These are phyloP conservation scores for Apeltes quadracus DNA, from an alignment of 2,113 vertebrate species.

Conservation along the genomic window DNA sequence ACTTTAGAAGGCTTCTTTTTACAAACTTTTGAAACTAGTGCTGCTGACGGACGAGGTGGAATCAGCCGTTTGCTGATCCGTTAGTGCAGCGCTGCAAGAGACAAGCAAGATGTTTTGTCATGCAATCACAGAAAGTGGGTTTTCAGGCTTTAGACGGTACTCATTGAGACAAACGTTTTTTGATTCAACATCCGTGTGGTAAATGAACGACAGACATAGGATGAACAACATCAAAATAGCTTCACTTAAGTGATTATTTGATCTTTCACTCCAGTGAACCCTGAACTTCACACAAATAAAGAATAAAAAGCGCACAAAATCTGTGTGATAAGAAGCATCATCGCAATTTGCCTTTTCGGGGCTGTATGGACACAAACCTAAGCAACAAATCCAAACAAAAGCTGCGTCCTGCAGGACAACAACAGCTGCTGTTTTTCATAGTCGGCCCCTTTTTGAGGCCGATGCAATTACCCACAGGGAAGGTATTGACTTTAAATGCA, in stretches of 20 bases:
- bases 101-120: not conserved
- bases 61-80: not conserved
- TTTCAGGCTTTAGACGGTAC: constrained; percentile 3
- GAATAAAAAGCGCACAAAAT: not conserved
- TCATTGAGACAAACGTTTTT: not conserved
- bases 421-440: constrained; percentile 13
- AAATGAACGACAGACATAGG: not conserved
- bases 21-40: not conserved
- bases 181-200: not conserved
- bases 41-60: not conserved
- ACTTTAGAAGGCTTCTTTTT: not conserved
- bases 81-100: not conserved
- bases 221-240: not conserved
- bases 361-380: constrained; percentile 15
- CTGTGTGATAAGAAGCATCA: constrained; percentile 10
- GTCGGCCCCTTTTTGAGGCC: not conserved
- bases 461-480: not conserved
- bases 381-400: constrained; percentile 28
- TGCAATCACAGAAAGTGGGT: not conserved
- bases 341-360: constrained; percentile 16
- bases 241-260: constrained; percentile 4
- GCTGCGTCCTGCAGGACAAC: constrained; percentile 19
- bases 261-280: not conserved
- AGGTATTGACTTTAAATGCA: constrained; percentile 6
- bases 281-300: not conserved